A percentile compares a stretch with the other conserved stretches of the same genome.
Conservation (phyloP, 2,888 invertebrate species). For the Seladonia tumulorum region DNA sequence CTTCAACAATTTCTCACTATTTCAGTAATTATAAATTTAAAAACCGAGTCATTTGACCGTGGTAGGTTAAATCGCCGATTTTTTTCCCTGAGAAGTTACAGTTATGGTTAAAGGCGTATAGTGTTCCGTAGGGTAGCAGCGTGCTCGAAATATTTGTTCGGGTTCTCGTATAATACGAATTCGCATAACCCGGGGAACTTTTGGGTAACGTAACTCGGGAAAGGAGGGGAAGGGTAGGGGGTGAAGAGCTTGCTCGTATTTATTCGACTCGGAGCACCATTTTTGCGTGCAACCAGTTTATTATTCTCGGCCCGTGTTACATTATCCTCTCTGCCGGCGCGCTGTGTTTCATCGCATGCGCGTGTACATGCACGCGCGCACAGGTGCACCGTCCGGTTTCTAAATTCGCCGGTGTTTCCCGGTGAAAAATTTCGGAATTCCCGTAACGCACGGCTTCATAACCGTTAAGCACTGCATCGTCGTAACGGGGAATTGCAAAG, state of each 20-base stretch:
- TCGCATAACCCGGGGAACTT: background rate
- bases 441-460: constrained; percentile 12
- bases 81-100: background rate
- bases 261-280: background rate
- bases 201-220: background rate
- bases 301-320: background rate
- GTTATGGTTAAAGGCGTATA: background rate
- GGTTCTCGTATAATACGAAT: background rate
- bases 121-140: background rate
- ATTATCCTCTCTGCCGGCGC: background rate
- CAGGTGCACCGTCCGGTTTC: background rate
- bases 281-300: constrained; percentile 8
- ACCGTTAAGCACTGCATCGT: constrained; percentile 14
- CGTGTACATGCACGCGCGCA: background rate
- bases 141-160: background rate
- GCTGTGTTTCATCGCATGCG: background rate
- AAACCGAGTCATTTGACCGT: too few relatives aligned
- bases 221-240: too few relatives aligned
- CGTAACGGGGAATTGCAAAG: constrained; percentile 3
- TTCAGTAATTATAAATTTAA: too few relatives aligned
- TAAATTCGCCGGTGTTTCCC: constrained; percentile 10
- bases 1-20: too few relatives aligned
- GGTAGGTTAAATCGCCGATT: background rate
- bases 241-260: background rate
- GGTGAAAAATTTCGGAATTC: constrained; percentile 13